These are phyloP conservation scores for Drosophila aldrichi DNA, from an alignment of 2,888 invertebrate genomes.

Conservation along the genomic window DNA sequence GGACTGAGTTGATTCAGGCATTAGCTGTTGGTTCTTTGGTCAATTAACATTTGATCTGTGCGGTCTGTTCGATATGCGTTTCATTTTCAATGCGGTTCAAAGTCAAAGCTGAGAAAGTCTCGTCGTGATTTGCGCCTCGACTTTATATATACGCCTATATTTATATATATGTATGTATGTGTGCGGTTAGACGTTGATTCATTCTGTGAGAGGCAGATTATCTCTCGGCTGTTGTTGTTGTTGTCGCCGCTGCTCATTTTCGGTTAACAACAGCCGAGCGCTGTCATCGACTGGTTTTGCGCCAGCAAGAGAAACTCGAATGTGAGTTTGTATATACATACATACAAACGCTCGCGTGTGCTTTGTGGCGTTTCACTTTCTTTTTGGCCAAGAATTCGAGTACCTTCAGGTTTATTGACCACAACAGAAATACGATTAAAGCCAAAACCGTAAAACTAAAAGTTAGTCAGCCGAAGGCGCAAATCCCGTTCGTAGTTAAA, in stretches of 20 bases:
- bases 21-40: slow-evolving; percentile 49
- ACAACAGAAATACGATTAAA: slow-evolving; percentile 7
- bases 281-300: slow-evolving; percentile 70
- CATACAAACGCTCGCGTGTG: slow-evolving; percentile 27
- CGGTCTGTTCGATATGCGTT: slow-evolving; percentile 26
- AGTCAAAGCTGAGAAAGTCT: slow-evolving; percentile 62
- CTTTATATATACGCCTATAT: not conserved
- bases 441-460: slow-evolving; percentile 14
- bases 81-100: slow-evolving; percentile 54
- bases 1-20: not conserved
- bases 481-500: slow-evolving; percentile 1
- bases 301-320: slow-evolving; percentile 68
- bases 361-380: slow-evolving; percentile 68
- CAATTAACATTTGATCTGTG: slow-evolving; percentile 18
- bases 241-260: slow-evolving; percentile 35
- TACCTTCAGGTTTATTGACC: slow-evolving; percentile 70
- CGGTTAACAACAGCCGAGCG: slow-evolving; percentile 37
- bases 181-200: slow-evolving; percentile 47
- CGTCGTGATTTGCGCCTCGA: slow-evolving; percentile 53
- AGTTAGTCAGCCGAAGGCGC: slow-evolving; percentile 30
- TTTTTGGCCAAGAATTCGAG: slow-evolving; percentile 73
- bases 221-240: slow-evolving; percentile 18
- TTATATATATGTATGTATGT: not conserved
- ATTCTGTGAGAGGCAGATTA: slow-evolving; percentile 57
- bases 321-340: slow-evolving; percentile 4